Evolutionary conservation across 2,888 invertebrate genomes (phyloP).

Genomic region (Agriopis marginaria): DNA sequence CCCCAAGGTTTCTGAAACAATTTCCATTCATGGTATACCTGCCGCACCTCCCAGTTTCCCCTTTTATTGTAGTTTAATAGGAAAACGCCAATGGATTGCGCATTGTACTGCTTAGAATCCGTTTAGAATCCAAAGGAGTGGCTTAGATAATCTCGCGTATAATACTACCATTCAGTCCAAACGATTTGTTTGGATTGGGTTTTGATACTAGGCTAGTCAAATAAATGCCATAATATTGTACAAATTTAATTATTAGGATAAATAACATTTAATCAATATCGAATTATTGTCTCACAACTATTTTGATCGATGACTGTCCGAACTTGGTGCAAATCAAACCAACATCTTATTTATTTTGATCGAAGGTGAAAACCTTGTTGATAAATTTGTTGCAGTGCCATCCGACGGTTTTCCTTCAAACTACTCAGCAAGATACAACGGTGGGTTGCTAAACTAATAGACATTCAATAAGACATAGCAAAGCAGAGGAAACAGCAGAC

Average conservation of each 20-base stretch:
- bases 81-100: slow-evolving; percentile 31
- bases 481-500: no score
- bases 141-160: slow-evolving; percentile 24
- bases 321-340: no score
- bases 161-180: background rate
- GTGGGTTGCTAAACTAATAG: background rate
- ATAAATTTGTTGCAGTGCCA: slow-evolving; percentile 13
- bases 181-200: slow-evolving; percentile 16
- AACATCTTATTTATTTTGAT: background rate
- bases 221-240: background rate
- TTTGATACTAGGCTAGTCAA: slow-evolving; percentile 1
- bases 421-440: background rate
- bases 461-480: background rate
- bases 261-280: no score
- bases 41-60: slow-evolving; percentile 27
- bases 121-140: slow-evolving; percentile 35
- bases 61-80: slow-evolving; percentile 38
- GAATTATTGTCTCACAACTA: no score
- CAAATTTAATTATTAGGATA: background rate
- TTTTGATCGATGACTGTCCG: no score
- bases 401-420: slow-evolving; percentile 1
- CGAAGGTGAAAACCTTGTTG: no score
- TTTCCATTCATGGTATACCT: slow-evolving; percentile 30
- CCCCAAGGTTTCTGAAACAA: slow-evolving; percentile 44
- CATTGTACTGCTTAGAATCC: slow-evolving; percentile 26